Evolutionary conservation across 2,113 vertebrate genomes (phyloP), one percentile per base, ranked within the genome.

Genomic region (cat (Felis catus)): DNA sequence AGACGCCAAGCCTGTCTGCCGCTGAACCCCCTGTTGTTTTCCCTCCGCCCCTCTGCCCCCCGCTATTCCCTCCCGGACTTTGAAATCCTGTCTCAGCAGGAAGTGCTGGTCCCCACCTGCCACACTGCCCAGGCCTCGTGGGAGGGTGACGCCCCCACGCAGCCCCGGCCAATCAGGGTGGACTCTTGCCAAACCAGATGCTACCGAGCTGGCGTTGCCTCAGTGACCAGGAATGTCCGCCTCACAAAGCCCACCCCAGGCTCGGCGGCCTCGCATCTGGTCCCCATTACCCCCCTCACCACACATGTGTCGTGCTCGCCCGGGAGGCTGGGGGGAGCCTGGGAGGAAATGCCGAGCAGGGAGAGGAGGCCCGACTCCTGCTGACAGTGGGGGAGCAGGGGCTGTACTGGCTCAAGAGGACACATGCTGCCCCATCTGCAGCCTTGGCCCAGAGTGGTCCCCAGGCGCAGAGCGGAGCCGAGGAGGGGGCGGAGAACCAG

Each of bases 181-280:
- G 88, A 53, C 80, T 61, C 90, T 82, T 1, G 1, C 39, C 86
- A 66, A 58, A 86, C 53, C 92, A 82, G 96, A 96, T 70, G 83
- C 92, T 61, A 3, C 93, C 4, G 53, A 70, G 89, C 95, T 86
- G 83, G 86, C 0, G 23, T 93, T 97, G 94, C 96, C 97, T 92
- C 58, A 90, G 96, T 94, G 96, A 97, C 92, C 92, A 97, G 90
- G 97, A 97, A 97, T 96, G 89, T 94, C 89, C 51, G 78, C 65
- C 68, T 73, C 53, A 73, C 58, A 55, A 80, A 96, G 93, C 76
- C 95, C 96, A 94, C 76, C 85, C 95, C 23, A 21, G 70, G 65
- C 95, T 78, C 80, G 19, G 81, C 80, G 19, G 81, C 92, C 71
- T 88, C 73, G 84, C 89, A 78, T 95, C 89, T 95, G 95, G 95